These are phyloP conservation scores for Triplophysa rosa DNA, from an alignment of 2,113 vertebrate species.

Conservation along the genomic window DNA sequence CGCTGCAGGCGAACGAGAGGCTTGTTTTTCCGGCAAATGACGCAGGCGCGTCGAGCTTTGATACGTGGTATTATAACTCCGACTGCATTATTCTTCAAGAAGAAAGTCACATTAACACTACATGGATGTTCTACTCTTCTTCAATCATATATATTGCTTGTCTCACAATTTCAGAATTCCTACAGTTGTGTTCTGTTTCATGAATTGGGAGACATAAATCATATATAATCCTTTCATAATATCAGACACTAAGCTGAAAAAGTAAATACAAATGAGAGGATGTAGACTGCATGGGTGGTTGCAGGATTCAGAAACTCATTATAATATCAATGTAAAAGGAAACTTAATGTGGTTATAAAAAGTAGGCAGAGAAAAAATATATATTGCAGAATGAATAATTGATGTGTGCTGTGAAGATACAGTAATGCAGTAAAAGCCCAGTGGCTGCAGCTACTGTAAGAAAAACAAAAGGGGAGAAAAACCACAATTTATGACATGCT, in stretches of 20 bases:
- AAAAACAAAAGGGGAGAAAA: slow-evolving; percentile 15
- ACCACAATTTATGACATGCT: slow-evolving; percentile 34
- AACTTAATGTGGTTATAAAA: slow-evolving; percentile 41
- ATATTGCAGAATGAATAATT: slow-evolving; percentile 64
- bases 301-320: slow-evolving; percentile 31
- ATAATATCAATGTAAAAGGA: slow-evolving; percentile 48
- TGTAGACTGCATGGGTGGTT: slow-evolving; percentile 18
- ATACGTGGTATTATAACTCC: too few species aligned
- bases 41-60: too few species aligned
- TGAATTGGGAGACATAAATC: slow-evolving; percentile 43
- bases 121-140: background rate
- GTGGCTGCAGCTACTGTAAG: slow-evolving; percentile 27
- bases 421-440: slow-evolving; percentile 22
- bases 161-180: background rate
- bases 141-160: background rate
- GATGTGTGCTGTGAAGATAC: slow-evolving; percentile 53
- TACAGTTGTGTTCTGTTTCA: slow-evolving; percentile 22
- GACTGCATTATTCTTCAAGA: too few species aligned
- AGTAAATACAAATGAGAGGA: slow-evolving; percentile 39
- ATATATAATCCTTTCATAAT: slow-evolving; percentile 44
- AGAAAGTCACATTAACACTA: too few species aligned
- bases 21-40: too few species aligned
- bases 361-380: slow-evolving; percentile 45
- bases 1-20: too few species aligned
- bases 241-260: slow-evolving; percentile 29